Conservation (phyloP, 2,797 vertebrate genomes). For the Oryzias dopingdopingensis region DNA sequence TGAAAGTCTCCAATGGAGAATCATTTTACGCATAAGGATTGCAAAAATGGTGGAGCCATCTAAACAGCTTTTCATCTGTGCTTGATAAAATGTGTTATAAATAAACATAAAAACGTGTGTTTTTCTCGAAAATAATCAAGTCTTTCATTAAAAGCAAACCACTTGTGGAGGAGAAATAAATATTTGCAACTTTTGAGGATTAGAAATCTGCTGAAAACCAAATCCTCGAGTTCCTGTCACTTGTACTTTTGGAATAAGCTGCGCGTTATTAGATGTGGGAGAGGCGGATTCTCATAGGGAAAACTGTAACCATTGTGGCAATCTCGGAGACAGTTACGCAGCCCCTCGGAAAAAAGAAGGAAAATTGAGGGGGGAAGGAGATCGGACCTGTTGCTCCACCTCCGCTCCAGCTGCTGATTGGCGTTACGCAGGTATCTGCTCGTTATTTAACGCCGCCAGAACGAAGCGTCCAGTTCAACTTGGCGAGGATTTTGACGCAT, state of each 20-base stretch:
- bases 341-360: constrained; percentile 46
- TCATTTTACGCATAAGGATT: no score
- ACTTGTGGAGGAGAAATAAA: no score
- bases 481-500: constrained; percentile 30
- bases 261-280: constrained; percentile 9
- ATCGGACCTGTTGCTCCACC: constrained; percentile 60
- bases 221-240: constrained; percentile 1
- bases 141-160: no score
- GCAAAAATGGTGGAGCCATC: no score
- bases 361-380: constrained; percentile 6
- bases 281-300: constrained; percentile 15
- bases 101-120: no score
- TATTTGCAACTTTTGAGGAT: no score
- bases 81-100: no score
- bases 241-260: constrained; percentile 7
- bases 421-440: constrained; percentile 71
- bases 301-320: constrained; percentile 47
- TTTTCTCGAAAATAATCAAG: no score
- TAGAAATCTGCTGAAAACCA: no score
- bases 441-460: constrained; percentile 71
- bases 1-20: no score
- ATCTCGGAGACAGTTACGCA: constrained; percentile 41
- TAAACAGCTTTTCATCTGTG: no score
- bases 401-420: constrained; percentile 78
- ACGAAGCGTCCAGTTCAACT: constrained; percentile 51